Percentiles rank a stretch among this genome's conserved stretches.
Conservation (phyloP, 2,113 vertebrate genomes). For the Telmatochromis sp. region DNA sequence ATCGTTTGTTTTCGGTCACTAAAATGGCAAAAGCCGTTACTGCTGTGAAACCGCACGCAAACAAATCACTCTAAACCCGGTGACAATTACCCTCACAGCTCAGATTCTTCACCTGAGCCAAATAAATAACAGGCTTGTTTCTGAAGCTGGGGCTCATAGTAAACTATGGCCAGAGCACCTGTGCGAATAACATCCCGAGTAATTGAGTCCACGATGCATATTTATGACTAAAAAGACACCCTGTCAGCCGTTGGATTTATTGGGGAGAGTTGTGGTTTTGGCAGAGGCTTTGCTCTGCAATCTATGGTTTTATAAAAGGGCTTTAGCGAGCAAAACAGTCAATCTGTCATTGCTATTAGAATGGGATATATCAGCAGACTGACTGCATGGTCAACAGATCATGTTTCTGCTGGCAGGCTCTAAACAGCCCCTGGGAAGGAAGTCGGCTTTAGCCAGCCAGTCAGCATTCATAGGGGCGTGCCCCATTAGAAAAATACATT, state of each 20-base stretch:
- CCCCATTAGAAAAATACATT: neutral
- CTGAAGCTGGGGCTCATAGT: neutral
- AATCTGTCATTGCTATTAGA: slow-evolving; percentile 42
- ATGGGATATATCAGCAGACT: slow-evolving; percentile 4
- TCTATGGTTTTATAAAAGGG: slow-evolving; percentile 61
- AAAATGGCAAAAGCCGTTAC: neutral
- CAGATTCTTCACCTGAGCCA: slow-evolving; percentile 8
- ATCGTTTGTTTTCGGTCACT: slow-evolving; percentile 7
- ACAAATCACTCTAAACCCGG: slow-evolving; percentile 17
- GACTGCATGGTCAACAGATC: slow-evolving; percentile 4
- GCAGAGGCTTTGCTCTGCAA: slow-evolving; percentile 9
- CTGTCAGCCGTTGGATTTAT: slow-evolving; percentile 49
- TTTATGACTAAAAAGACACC: slow-evolving; percentile 55
- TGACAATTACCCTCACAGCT: neutral
- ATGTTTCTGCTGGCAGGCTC: neutral
- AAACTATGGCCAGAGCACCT: neutral
- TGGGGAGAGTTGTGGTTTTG: slow-evolving; percentile 40
- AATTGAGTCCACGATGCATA: slow-evolving; percentile 57
- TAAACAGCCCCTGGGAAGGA: neutral
- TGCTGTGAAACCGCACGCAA: neutral
- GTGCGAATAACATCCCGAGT: slow-evolving; percentile 31
- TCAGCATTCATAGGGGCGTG: neutral
- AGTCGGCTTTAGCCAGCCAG: neutral
- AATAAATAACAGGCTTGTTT: slow-evolving; percentile 47
- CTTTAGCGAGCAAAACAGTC: slow-evolving; percentile 48